Conservation (phyloP, 2,888 invertebrate genomes). For the Molanna angustata region DNA sequence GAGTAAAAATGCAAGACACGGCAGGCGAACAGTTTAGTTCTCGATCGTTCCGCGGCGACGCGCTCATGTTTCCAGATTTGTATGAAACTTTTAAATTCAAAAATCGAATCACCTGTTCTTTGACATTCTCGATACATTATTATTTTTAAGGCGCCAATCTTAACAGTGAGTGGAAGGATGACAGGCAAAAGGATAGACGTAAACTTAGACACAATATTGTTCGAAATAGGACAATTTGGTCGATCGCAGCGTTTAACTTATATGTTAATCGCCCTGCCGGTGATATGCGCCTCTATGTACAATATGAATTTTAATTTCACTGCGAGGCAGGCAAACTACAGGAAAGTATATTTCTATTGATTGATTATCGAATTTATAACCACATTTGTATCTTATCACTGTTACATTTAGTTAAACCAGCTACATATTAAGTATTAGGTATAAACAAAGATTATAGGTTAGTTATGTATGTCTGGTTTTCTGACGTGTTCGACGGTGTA, state of each 20-base stretch:
- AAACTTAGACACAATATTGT: constrained; percentile 52
- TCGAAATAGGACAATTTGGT: constrained; percentile 62
- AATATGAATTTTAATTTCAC: constrained; percentile 69
- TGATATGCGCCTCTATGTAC: constrained; percentile 49
- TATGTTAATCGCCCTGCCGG: constrained; percentile 58
- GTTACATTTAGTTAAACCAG: too few relatives aligned
- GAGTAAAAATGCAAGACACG: neutral
- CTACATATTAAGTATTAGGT: too few relatives aligned
- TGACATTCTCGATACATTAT: too few relatives aligned
- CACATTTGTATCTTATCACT: too few relatives aligned
- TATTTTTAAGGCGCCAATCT: too few relatives aligned
- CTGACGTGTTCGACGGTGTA: too few relatives aligned
- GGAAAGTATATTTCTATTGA: too few relatives aligned
- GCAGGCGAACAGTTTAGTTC: neutral
- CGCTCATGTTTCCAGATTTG: neutral
- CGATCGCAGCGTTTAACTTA: constrained; percentile 61
- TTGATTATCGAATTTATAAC: too few relatives aligned
- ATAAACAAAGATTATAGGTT: too few relatives aligned
- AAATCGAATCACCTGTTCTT: too few relatives aligned
- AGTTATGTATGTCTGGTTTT: too few relatives aligned
- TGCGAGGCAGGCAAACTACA: constrained; percentile 64
- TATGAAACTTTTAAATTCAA: too few relatives aligned
- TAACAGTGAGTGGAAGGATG: neutral
- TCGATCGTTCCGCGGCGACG: neutral
- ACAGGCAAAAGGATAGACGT: constrained; percentile 12